Base-by-base conservation (phyloP, 53 echinoderm and acorn worm species). In the Antedon mediterranea region DNA sequence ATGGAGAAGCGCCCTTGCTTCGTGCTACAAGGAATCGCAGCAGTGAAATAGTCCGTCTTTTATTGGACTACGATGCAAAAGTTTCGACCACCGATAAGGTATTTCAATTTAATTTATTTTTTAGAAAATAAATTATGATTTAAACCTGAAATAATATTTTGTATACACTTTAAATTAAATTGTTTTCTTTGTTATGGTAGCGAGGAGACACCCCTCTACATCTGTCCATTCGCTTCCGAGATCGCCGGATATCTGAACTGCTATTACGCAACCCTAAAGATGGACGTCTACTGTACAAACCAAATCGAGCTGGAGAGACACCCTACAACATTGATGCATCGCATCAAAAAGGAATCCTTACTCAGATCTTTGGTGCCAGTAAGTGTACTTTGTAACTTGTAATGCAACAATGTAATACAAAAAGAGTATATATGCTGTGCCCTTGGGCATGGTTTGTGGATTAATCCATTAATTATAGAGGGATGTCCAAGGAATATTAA, bases 301-400 rank as follows among this genome's bases (percentile, higher is more conserved):
- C 89, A 71, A 95, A 95, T 81, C 85, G 87, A 77, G 97, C 93
- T 72, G 97, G 97, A 28, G 97, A 95, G 72, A 95, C 97, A 20
- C 97, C 97, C 6, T 95, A 95, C 84, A 95, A 95, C 84, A 95
- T 95, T 72, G 97, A 95, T 80, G 92, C 89, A 43, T 89, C 87
- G 75, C 97, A 95, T 34, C 97, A 95, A 76, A 95, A 95, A 37
- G 91, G 97, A 32, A 95, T 95, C 34, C 88, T 95, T 0, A 92
- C 97, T 20, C 97, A 95, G 72, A 95, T 95, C 30, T 95, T 95
- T 84, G 97, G 97, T 84, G 97, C 97, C 75, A 85, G 97, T 95
- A 78, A 85, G 95, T 95, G 31, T n/a, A n/a, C n/a, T n/a, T n/a
- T n/a, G n/a, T n/a, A n/a, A n/a, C n/a, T n/a, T n/a, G n/a, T n/a